Percentiles rank a stretch among this genome's conserved stretches.
Conservation (phyloP, 2,888 invertebrate species). For the Oscheius sp. region DNA sequence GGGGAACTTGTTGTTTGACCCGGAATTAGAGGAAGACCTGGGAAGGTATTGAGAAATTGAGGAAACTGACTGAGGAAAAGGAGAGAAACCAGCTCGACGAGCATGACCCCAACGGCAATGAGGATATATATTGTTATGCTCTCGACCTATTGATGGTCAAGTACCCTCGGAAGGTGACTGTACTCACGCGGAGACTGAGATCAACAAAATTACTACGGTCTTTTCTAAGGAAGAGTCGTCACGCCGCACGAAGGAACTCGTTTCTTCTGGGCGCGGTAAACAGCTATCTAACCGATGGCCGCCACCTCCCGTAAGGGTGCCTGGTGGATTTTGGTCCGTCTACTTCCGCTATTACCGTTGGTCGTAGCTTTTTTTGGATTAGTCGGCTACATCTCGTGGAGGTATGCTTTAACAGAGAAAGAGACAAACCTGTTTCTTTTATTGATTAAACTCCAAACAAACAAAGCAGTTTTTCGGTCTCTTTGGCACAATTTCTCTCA, state of each 20-base stretch:
- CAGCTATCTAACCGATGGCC: neutral
- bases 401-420: neutral
- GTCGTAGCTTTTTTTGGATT: neutral
- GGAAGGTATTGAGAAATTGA: neutral
- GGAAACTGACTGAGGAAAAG: neutral
- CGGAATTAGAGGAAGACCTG: too few relatives aligned
- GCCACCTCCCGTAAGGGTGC: neutral
- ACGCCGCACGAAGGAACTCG: too few relatives aligned
- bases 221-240: neutral
- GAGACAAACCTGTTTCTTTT: neutral
- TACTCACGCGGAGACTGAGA: too few relatives aligned
- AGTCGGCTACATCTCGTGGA: conserved; percentile 13
- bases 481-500: neutral
- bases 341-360: neutral
- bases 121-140: too few relatives aligned
- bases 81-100: neutral
- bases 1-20: too few relatives aligned
- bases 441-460: neutral
- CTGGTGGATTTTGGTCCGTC: neutral
- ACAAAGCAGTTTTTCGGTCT: neutral
- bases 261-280: neutral
- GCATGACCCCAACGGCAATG: too few relatives aligned
- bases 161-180: too few relatives aligned
- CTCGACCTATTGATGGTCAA: too few relatives aligned
- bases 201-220: neutral